Conservation (phyloP, 2,113 vertebrate genomes). For the Turdus rufiventris region DNA sequence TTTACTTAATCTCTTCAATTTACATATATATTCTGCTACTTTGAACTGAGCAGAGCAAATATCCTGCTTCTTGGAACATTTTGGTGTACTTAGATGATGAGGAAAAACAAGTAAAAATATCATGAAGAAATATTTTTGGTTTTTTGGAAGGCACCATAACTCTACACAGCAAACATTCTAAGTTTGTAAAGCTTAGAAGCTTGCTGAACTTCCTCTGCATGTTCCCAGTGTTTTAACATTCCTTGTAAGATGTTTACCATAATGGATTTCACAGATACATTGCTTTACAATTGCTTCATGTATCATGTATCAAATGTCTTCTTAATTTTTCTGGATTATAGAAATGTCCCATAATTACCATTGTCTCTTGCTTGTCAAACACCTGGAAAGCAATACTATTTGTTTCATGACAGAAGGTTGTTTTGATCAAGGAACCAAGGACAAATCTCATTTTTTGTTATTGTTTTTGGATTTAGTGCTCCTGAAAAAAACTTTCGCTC, state of each 20-base stretch:
- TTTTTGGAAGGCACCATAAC: background rate
- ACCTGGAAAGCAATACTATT: background rate
- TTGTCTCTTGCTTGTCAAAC: background rate
- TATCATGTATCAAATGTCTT: constrained; percentile 17
- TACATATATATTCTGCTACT: background rate
- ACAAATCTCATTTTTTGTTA: background rate
- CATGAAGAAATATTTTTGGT: background rate
- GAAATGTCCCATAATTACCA: background rate
- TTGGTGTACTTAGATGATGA: background rate
- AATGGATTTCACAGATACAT: constrained; percentile 36
- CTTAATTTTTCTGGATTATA: constrained; percentile 3
- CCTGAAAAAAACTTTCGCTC: background rate
- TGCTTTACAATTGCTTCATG: background rate
- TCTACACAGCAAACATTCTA: background rate
- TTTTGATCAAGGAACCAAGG: background rate
- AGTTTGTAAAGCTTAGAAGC: background rate
- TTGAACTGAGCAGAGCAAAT: constrained; percentile 1
- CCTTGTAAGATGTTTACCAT: background rate
- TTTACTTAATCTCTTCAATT: constrained; percentile 2
- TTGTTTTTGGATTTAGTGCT: background rate
- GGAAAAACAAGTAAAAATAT: constrained; percentile 8
- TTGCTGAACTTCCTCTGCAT: background rate
- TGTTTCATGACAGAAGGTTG: background rate
- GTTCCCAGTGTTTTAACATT: background rate
- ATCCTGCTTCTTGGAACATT: constrained; percentile 24